These are phyloP conservation scores for Stercorarius parasiticus DNA, from an alignment of 2,113 vertebrate genomes.

Conservation along the genomic window DNA sequence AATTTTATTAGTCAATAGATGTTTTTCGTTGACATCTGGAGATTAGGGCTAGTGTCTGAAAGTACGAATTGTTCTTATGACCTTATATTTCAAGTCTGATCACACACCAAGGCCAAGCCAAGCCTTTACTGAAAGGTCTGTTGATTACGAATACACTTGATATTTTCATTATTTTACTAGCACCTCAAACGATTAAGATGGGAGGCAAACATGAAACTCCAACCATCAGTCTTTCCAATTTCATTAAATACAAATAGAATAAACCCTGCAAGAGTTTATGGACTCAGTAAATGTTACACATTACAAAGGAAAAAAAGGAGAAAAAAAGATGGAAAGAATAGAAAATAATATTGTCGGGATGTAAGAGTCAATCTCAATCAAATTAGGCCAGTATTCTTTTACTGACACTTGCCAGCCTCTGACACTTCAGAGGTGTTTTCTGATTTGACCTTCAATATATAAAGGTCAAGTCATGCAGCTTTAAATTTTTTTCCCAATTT, in stretches of 20 bases:
- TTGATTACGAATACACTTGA: background rate
- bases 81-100: background rate
- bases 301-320: background rate
- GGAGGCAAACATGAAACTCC: background rate
- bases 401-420: background rate
- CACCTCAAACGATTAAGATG: background rate
- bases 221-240: background rate
- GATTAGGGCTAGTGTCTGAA: background rate
- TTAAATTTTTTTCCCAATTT: fast-evolving
- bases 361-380: background rate
- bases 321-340: background rate
- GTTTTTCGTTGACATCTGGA: background rate
- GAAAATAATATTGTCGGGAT: background rate
- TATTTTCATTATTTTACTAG: background rate
- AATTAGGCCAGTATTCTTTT: background rate
- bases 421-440: background rate
- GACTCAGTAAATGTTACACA: background rate
- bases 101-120: background rate
- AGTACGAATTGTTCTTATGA: background rate
- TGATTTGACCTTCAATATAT: background rate
- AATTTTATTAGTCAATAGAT: background rate
- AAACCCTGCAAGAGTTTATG: background rate
- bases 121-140: background rate
- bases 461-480: background rate
- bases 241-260: background rate